Conservation (phyloP, 2,888 invertebrate genomes). For the Agonopterix alstromeriana region DNA sequence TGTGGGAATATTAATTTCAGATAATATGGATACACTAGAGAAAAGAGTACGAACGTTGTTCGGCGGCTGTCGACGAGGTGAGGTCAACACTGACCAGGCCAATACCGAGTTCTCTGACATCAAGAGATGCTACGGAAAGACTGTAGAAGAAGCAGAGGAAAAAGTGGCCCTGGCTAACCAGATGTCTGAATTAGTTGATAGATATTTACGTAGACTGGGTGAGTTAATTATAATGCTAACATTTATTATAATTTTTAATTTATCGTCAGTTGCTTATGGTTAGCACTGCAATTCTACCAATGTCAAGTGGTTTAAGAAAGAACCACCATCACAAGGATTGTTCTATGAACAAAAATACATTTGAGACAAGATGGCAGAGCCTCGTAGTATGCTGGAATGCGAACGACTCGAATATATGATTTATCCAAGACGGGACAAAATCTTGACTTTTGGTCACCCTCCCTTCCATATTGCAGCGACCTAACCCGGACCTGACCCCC, state of each 20-base stretch:
- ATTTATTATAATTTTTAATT: not conserved
- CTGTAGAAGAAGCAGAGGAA: slow-evolving; percentile 96
- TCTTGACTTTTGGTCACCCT: too few species aligned
- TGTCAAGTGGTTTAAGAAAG: too few species aligned
- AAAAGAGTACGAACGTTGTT: slow-evolving; percentile 93
- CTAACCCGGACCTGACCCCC: too few species aligned
- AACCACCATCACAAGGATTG: too few species aligned
- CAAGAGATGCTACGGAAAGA: slow-evolving; percentile 91
- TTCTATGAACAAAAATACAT: too few species aligned
- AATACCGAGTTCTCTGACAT: slow-evolving; percentile 91
- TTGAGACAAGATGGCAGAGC: too few species aligned
- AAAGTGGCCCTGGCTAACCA: slow-evolving; percentile 96
- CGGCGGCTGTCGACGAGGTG: slow-evolving; percentile 85
- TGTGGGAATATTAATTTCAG: slow-evolving; percentile 53
- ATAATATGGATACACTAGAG: slow-evolving; percentile 94
- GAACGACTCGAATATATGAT: too few species aligned
- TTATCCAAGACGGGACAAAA: too few species aligned
- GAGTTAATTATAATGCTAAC: slow-evolving; percentile 29
- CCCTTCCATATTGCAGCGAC: too few species aligned
- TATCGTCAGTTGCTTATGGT: not conserved
- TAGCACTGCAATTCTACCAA: too few species aligned
- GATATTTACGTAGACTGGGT: slow-evolving; percentile 92
- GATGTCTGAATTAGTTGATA: slow-evolving; percentile 95
- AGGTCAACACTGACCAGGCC: slow-evolving; percentile 83
- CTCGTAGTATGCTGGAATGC: too few species aligned